Evolutionary conservation across 53 echinoderm and acorn worm species (phyloP).

Genomic region (Apostichopus leukothele): DNA sequence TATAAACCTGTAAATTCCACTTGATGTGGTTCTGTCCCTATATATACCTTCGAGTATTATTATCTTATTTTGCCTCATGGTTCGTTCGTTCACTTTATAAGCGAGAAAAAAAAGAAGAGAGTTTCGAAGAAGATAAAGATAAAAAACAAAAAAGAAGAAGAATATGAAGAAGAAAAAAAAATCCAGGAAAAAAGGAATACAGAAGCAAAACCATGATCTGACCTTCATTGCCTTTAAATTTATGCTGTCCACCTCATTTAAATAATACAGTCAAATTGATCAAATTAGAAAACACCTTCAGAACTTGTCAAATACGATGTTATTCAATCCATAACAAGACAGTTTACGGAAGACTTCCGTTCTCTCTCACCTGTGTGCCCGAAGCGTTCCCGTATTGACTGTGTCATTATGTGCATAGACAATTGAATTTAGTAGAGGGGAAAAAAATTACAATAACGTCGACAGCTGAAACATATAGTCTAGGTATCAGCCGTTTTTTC

Average conservation of each 20-base stretch:
- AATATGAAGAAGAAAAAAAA: too few relatives aligned
- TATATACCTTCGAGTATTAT: neutral
- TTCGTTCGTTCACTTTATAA: too few relatives aligned
- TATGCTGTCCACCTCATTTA: conserved; percentile 14
- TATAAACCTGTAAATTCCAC: too few relatives aligned
- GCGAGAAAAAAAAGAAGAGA: too few relatives aligned
- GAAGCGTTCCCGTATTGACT: conserved; percentile 26
- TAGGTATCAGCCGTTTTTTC: conserved; percentile 24
- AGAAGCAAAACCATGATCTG: neutral
- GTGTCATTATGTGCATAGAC: conserved; percentile 12
- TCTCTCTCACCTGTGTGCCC: conserved; percentile 35
- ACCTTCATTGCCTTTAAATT: conserved; percentile 6
- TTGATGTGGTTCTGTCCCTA: too few relatives aligned
- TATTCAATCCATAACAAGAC: conserved; percentile 36
- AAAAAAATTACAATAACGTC: neutral
- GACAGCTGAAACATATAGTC: conserved; percentile 31
- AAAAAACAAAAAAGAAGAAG: too few relatives aligned
- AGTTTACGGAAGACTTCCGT: conserved; percentile 9
- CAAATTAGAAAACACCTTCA: neutral
- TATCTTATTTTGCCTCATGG: too few relatives aligned
- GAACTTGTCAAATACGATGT: conserved; percentile 25
- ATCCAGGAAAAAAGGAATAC: too few relatives aligned
- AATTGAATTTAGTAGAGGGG: conserved; percentile 21
- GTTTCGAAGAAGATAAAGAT: too few relatives aligned
- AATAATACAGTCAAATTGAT: conserved; percentile 20